Conservation (phyloP, 2,888 invertebrate genomes). For the Leistus spinibarbis region DNA sequence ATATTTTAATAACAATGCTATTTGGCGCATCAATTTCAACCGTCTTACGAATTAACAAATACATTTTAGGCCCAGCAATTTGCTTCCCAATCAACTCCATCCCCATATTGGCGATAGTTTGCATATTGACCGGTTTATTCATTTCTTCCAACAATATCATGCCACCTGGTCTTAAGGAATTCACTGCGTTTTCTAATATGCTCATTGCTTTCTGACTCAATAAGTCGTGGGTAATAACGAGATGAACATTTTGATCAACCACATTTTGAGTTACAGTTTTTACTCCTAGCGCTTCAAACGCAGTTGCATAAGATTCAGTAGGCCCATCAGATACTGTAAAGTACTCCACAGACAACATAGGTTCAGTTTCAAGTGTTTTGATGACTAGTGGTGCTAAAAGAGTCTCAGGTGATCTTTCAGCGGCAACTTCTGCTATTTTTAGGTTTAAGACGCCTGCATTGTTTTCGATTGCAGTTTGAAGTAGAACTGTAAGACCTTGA, state of each 20-base stretch:
- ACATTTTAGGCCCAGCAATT: constrained; percentile 66
- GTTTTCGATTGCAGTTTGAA: constrained; percentile 83
- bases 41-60: constrained; percentile 70
- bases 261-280: constrained; percentile 65
- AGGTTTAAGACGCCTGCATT: constrained; percentile 69
- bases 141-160: constrained; percentile 78
- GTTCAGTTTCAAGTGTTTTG: constrained; percentile 74
- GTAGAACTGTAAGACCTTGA: constrained; percentile 69
- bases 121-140: constrained; percentile 56
- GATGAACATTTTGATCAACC: constrained; percentile 71
- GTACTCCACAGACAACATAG: constrained; percentile 70
- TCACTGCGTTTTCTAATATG: constrained; percentile 64
- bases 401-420: constrained; percentile 68
- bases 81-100: constrained; percentile 68
- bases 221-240: constrained; percentile 71
- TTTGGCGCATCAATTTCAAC: constrained; percentile 52
- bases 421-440: constrained; percentile 72
- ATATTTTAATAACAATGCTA: constrained; percentile 66
- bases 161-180: constrained; percentile 70
- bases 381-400: constrained; percentile 67
- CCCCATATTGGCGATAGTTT: constrained; percentile 54
- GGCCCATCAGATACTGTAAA: constrained; percentile 62
- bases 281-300: constrained; percentile 66
- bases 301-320: constrained; percentile 61
- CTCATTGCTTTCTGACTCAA: constrained; percentile 61